A percentile compares a stretch with the other conserved stretches of the same genome.
These are phyloP conservation scores for Parasteatoda lunata DNA, from an alignment of 2,888 invertebrate species.

Conservation along the genomic window DNA sequence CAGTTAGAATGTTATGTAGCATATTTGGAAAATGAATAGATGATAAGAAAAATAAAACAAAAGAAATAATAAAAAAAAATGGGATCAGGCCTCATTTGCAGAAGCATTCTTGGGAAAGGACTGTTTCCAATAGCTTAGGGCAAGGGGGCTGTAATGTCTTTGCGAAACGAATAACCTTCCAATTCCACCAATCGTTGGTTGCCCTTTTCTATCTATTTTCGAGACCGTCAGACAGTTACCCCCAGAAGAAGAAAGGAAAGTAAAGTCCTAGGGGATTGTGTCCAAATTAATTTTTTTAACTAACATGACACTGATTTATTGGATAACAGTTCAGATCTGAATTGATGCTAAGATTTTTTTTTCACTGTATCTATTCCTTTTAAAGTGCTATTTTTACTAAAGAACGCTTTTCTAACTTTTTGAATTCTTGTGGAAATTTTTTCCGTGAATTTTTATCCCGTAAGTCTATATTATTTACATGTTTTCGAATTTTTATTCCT, in stretches of 20 bases:
- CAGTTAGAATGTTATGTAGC: too few relatives aligned
- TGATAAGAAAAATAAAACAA: neutral
- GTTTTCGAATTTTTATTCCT: too few relatives aligned
- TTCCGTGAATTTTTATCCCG: too few relatives aligned
- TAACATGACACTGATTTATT: neutral
- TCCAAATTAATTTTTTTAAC: constrained; percentile 10
- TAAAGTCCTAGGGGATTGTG: constrained; percentile 34
- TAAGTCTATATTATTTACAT: too few relatives aligned
- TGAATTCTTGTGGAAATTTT: too few relatives aligned
- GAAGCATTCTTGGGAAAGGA: constrained; percentile 41
- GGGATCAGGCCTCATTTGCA: constrained; percentile 53
- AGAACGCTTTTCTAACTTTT: too few relatives aligned
- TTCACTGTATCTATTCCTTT: too few relatives aligned
- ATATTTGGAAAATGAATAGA: neutral
- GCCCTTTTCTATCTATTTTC: constrained; percentile 56
- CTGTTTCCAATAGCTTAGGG: constrained; percentile 45
- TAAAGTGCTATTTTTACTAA: too few relatives aligned
- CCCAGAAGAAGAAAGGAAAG: constrained; percentile 29
- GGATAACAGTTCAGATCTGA: neutral
- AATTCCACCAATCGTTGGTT: constrained; percentile 29
- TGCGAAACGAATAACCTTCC: constrained; percentile 47
- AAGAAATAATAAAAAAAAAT: constrained; percentile 2
- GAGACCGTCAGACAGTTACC: constrained; percentile 57
- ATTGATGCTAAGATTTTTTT: neutral
- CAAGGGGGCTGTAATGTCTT: constrained; percentile 52